Evolutionary conservation across 1,140 invertebrate genomes (phyloP).

Genomic region (Trichonephila clavata): DNA sequence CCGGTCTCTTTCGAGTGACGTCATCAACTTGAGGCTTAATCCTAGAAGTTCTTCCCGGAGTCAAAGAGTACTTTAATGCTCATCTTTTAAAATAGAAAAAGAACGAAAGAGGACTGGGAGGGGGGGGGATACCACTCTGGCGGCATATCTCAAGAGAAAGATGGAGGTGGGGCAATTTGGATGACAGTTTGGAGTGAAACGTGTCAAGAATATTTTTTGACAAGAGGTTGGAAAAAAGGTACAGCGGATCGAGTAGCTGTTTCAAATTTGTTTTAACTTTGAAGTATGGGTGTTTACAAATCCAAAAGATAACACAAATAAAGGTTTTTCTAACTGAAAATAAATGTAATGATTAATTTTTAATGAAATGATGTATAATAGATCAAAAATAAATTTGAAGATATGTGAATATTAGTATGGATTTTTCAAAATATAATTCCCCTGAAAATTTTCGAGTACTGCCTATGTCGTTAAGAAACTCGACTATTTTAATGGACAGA

Average conservation of each 20-base stretch:
- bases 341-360: too few relatives aligned
- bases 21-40: not conserved
- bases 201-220: conserved; percentile 21
- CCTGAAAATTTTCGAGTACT: too few relatives aligned
- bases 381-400: too few relatives aligned
- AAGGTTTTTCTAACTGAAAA: not conserved
- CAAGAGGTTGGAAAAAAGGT: not conserved
- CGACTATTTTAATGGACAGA: too few relatives aligned
- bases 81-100: conserved; percentile 20
- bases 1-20: not conserved
- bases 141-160: not conserved
- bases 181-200: conserved; percentile 23
- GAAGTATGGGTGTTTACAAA: not conserved
- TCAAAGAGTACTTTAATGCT: conserved; percentile 7
- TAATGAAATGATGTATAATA: too few relatives aligned
- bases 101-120: not conserved
- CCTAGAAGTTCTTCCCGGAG: not conserved
- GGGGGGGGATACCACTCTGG: not conserved
- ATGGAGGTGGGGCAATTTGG: not conserved
- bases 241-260: not conserved
- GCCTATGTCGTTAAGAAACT: too few relatives aligned
- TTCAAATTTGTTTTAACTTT: not conserved
- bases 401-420: too few relatives aligned
- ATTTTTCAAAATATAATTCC: too few relatives aligned
- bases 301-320: not conserved